Base-by-base conservation (phyloP, 2,888 invertebrate genomes). In the Perdita meconis region DNA sequence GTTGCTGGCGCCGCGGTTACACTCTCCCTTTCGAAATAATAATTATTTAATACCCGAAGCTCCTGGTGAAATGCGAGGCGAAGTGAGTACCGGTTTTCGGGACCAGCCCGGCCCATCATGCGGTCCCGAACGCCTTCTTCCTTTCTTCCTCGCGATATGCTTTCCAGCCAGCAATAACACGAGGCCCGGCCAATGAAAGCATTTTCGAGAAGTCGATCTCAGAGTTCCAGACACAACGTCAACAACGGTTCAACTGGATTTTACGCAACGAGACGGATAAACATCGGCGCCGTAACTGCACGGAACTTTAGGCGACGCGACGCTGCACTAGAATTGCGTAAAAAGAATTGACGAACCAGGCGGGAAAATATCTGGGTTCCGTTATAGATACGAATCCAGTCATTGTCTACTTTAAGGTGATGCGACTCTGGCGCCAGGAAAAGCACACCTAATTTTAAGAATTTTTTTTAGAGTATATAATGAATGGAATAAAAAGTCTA, bases 21-120 rank as follows among this genome's bases (percentile, higher is more conserved):
- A 88, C 89, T 90, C 88, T 90, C 87, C 85, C 90, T 91, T 92
- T 92, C 89, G 89, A 90, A 91, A 91, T 88, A 90, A 89, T 89
- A 91, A 92, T 92, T 91, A 92, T 91, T 90, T 90, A 91, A 92
- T 89, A 89, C 87, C 82, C 79, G 80, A 75, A 80, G 75, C 77
- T 40, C 47, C 16, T 70, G 80, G 86, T 86, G 86, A 88, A 89
- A 88, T 88, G 88, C 78, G 74, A 70, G 30, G 72, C 51, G 57
- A 30, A 47, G 36, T 24, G n/a, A 26, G 47, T 51, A 78, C 83
- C 82, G 79, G 78, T 83, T 85, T 65, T 80, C 60, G 36, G 19
- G 13, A 22, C 47, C 30, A 24, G 6, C 30, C 19, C 44, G 63
- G 34, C 4, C 44, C 69, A 68, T 68, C 73, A 34, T 6, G 24